These are phyloP conservation scores for Heliopora coerulea DNA, from an alignment of 92 coral and sea anemone genomes.

Conservation along the genomic window DNA sequence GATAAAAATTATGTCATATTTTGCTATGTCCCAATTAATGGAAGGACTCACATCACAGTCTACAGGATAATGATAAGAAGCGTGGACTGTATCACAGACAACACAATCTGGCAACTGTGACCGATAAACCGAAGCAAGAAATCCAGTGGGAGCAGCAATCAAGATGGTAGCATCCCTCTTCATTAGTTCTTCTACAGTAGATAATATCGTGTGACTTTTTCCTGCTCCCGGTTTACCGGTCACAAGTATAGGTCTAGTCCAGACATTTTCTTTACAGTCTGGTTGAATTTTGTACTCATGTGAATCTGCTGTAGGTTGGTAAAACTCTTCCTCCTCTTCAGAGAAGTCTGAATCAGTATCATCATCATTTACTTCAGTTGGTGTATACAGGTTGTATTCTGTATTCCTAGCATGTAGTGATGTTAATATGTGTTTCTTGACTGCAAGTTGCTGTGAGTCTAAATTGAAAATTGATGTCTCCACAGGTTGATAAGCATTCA, in stretches of 20 bases:
- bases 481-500: background rate
- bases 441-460: background rate
- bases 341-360: background rate
- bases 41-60: background rate
- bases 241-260: constrained; percentile 13
- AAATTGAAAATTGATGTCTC: background rate
- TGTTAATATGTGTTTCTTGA: background rate
- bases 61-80: constrained; percentile 23
- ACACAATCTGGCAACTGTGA: background rate
- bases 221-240: constrained; percentile 25
- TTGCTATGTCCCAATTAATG: background rate
- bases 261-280: background rate
- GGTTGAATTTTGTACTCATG: too few species aligned
- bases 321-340: background rate
- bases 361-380: too few species aligned
- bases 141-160: background rate
- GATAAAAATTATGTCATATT: constrained; percentile 12
- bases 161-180: background rate
- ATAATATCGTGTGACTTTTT: background rate
- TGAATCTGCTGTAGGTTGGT: too few species aligned
- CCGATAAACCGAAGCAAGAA: background rate
- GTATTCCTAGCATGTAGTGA: background rate
- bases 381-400: too few species aligned
- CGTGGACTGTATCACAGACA: constrained; percentile 6
- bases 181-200: background rate